Evolutionary conservation across 2,797 vertebrate genomes (phyloP).

Genomic region (Chromis chromis): DNA sequence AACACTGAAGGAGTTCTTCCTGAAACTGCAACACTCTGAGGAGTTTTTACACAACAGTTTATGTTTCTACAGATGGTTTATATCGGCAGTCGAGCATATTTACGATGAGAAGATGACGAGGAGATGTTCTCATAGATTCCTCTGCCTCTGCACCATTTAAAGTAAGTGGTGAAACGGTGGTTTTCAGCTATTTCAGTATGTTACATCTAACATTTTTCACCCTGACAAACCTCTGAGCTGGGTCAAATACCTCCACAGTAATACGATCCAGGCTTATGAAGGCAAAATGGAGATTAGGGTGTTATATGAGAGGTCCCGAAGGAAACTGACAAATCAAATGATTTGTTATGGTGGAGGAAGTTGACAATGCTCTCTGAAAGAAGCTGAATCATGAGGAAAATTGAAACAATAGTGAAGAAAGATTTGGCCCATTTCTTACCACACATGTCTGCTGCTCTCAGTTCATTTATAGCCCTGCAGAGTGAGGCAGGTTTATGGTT

Average conservation of each 20-base stretch:
- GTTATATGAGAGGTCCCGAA: constrained; percentile 67
- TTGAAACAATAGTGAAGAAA: constrained; percentile 64
- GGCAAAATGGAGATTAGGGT: constrained; percentile 69
- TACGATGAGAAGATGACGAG: constrained; percentile 47
- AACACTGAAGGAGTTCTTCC: constrained; percentile 25
- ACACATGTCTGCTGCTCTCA: constrained; percentile 59
- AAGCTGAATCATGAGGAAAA: constrained; percentile 64
- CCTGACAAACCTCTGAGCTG: constrained; percentile 50
- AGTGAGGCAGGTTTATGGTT: constrained; percentile 72
- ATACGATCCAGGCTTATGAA: constrained; percentile 63
- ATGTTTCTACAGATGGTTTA: constrained; percentile 56
- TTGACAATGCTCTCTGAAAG: constrained; percentile 55
- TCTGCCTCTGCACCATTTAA: constrained; percentile 33
- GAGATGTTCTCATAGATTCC: constrained; percentile 40
- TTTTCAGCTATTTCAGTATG: constrained; percentile 43
- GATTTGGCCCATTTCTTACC: constrained; percentile 59
- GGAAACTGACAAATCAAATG: constrained; percentile 68
- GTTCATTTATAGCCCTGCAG: constrained; percentile 60
- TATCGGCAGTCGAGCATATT: constrained; percentile 54
- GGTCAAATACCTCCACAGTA: constrained; percentile 50
- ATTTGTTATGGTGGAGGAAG: constrained; percentile 67
- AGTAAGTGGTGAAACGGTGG: constrained; percentile 39
- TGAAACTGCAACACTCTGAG: constrained; percentile 11
- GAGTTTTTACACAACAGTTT: constrained; percentile 33
- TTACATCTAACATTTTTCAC: constrained; percentile 48